These are phyloP conservation scores for Bombus waltoni DNA, from an alignment of 1,140 invertebrate genomes.

Conservation along the genomic window DNA sequence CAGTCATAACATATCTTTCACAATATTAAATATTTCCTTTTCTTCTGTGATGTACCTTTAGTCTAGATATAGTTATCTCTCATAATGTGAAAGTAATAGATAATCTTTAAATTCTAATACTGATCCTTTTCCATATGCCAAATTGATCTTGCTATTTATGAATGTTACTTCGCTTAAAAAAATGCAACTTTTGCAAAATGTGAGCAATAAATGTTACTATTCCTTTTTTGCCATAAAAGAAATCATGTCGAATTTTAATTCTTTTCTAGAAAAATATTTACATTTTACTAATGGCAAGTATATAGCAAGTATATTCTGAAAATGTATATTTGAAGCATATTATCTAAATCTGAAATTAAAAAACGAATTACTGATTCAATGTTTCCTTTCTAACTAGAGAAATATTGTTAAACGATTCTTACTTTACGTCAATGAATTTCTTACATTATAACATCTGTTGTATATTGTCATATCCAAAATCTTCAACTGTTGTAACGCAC, in stretches of 20 bases:
- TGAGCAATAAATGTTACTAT: background rate
- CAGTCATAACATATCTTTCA: no score
- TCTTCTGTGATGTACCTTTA: background rate
- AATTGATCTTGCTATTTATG: no score
- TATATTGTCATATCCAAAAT: slow-evolving; percentile 21
- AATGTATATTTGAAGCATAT: background rate
- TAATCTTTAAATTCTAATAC: background rate
- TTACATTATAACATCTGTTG: background rate
- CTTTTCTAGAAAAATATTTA: background rate
- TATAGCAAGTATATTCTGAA: background rate
- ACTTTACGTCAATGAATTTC: slow-evolving; percentile 46
- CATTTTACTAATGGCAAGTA: background rate
- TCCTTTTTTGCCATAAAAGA: background rate
- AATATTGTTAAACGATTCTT: background rate
- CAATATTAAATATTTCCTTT: background rate
- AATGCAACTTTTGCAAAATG: background rate
- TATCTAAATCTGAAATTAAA: slow-evolving; percentile 35
- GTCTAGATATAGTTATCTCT: background rate
- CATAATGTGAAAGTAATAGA: background rate
- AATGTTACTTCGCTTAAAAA: no score
- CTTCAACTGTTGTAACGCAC: background rate
- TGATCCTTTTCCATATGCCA: background rate
- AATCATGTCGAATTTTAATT: background rate
- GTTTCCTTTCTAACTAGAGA: background rate
- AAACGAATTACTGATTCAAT: slow-evolving; percentile 24